These are phyloP conservation scores for Chamaea fasciata DNA, from an alignment of 2,113 vertebrate species.

Conservation along the genomic window DNA sequence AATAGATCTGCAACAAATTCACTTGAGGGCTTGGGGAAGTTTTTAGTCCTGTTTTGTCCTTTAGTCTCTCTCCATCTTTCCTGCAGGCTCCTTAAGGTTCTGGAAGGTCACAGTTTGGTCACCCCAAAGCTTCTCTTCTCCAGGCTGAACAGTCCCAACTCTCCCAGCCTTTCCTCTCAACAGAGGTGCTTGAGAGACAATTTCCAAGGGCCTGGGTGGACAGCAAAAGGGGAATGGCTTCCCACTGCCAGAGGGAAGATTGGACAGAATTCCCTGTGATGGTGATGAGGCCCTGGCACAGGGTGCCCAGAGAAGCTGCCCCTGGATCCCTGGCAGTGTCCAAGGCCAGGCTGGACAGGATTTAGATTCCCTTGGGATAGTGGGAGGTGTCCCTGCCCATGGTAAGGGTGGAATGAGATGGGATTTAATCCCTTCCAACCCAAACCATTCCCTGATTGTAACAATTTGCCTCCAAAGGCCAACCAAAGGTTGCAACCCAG, in stretches of 20 bases:
- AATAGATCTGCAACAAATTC: background rate
- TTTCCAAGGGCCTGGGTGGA: background rate
- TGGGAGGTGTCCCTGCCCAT: background rate
- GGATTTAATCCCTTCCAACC: background rate
- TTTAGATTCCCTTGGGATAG: background rate
- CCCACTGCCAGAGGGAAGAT: background rate
- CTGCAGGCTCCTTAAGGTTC: background rate
- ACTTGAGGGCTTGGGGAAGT: background rate
- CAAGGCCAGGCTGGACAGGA: background rate
- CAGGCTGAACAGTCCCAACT: background rate
- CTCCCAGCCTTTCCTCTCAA: background rate
- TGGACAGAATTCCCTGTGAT: background rate
- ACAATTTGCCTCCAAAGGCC: background rate
- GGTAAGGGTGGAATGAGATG: accelerated
- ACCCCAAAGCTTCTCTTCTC: background rate
- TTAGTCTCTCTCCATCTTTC: background rate
- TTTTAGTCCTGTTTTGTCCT: background rate
- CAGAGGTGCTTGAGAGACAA: accelerated
- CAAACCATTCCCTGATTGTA: background rate
- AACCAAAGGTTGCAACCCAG: background rate
- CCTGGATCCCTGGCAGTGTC: background rate
- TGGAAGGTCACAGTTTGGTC: background rate
- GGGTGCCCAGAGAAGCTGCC: background rate
- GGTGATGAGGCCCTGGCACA: background rate
- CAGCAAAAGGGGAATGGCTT: background rate